Percentiles rank a stretch among this genome's conserved stretches.
phyloP scores from a whole-genome alignment of 2,797 vertebrate genomes.

The Crax fasciolata region DNA sequence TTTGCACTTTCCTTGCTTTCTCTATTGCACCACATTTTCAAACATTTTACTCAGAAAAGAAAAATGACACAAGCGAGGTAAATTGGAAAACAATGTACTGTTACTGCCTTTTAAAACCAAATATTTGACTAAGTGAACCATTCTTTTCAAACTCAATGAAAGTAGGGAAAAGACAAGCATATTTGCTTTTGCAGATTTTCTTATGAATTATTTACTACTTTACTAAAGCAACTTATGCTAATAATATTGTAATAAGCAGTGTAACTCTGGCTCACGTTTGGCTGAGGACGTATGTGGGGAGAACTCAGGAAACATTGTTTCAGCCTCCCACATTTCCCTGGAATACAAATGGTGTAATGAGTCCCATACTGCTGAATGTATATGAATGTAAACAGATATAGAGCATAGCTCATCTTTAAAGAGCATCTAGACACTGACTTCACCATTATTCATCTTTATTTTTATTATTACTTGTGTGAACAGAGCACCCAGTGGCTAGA shows the following conservation, averaged over 20 bases:
- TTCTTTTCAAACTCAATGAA: conserved; percentile 59
- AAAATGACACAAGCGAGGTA: not conserved
- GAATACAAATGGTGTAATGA: conserved; percentile 36
- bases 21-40: not conserved
- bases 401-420: not conserved
- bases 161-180: conserved; percentile 8
- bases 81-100: conserved; percentile 60
- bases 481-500: not conserved
- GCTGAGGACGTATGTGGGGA: conserved; percentile 19
- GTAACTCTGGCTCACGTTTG: conserved; percentile 21
- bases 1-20: not conserved
- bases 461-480: not conserved
- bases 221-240: conserved; percentile 54
- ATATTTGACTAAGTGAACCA: conserved; percentile 67
- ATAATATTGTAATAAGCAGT: conserved; percentile 61
- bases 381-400: not conserved
- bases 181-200: conserved; percentile 69
- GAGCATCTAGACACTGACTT: not conserved
- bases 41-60: not conserved
- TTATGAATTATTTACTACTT: conserved; percentile 78
- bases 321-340: conserved; percentile 10
- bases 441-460: not conserved
- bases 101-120: conserved; percentile 68
- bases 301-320: not conserved
- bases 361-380: not conserved